Evolutionary conservation across 2,797 vertebrate species (phyloP).

Genomic region (Lacerta bilineata): DNA sequence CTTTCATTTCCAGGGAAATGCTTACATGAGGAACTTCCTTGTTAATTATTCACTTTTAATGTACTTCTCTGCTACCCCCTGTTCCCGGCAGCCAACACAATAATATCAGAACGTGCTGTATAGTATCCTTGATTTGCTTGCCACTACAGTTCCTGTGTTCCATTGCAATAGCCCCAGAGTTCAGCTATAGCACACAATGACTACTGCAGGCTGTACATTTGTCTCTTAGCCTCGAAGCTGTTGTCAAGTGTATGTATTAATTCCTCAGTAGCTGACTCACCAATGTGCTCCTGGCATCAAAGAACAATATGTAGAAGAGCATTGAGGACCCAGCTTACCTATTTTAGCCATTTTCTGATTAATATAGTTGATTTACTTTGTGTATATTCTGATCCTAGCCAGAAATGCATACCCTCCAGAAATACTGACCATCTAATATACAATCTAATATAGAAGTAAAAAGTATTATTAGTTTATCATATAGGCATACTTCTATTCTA

Average conservation of each 20-base stretch:
- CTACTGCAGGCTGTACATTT: background rate
- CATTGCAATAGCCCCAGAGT: no score
- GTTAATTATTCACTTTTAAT: background rate
- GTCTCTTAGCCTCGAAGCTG: background rate
- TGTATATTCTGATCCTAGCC: background rate
- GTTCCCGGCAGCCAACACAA: background rate
- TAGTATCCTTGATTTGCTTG: background rate
- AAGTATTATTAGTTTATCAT: background rate
- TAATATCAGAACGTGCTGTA: background rate
- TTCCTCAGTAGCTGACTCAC: background rate
- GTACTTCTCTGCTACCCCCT: background rate
- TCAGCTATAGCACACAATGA: background rate
- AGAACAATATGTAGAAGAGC: background rate
- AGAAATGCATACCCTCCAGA: background rate
- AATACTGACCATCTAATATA: background rate
- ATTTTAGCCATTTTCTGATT: background rate
- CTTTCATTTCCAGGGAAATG: slow-evolving; percentile 13
- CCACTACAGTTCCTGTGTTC: background rate
- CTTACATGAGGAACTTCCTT: background rate
- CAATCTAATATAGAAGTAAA: background rate
- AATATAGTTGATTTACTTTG: background rate
- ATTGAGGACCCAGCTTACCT: background rate
- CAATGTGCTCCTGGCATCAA: background rate
- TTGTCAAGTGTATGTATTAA: background rate
- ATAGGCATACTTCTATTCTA: background rate